Evolutionary conservation across 1,140 invertebrate genomes (phyloP).

Genomic region (Cyclina sinensis): DNA sequence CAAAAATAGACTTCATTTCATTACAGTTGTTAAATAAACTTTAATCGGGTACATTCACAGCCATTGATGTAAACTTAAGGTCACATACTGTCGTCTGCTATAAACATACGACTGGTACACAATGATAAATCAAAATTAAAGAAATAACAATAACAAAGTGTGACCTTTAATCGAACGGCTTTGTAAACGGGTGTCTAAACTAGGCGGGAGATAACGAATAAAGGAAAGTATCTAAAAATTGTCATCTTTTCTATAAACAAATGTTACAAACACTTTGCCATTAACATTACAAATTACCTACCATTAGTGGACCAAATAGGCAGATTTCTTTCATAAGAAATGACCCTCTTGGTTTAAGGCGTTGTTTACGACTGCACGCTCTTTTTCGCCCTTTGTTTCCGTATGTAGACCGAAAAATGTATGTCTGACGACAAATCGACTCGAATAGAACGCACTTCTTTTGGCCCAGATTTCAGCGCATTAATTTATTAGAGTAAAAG

Average conservation of each 20-base stretch:
- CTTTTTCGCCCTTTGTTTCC: not conserved
- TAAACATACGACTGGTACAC: conserved; percentile 2
- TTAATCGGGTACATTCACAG: not conserved
- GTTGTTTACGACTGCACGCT: not conserved
- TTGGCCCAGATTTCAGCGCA: not conserved
- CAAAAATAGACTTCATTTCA: no score
- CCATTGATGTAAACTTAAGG: conserved; percentile 13
- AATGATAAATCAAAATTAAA: conserved; percentile 17
- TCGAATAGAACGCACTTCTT: not conserved
- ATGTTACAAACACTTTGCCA: conserved; percentile 4
- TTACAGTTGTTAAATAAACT: not conserved
- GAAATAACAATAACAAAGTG: conserved; percentile 21
- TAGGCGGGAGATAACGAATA: not conserved
- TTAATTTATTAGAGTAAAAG: conserved; percentile 12
- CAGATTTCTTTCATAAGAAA: not conserved
- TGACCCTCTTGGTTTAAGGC: not conserved
- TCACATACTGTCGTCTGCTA: conserved; percentile 31
- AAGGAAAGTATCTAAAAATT: not conserved
- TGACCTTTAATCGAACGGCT: not conserved
- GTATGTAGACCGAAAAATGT: conserved; percentile 17
- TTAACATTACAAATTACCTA: conserved; percentile 16
- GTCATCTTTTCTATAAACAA: conserved; percentile 13
- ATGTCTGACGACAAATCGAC: not conserved
- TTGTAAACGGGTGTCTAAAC: not conserved
- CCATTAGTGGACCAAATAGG: not conserved